These are phyloP conservation scores for Odocoileus virginianus DNA, from an alignment of 2,113 vertebrate genomes.

Conservation along the genomic window DNA sequence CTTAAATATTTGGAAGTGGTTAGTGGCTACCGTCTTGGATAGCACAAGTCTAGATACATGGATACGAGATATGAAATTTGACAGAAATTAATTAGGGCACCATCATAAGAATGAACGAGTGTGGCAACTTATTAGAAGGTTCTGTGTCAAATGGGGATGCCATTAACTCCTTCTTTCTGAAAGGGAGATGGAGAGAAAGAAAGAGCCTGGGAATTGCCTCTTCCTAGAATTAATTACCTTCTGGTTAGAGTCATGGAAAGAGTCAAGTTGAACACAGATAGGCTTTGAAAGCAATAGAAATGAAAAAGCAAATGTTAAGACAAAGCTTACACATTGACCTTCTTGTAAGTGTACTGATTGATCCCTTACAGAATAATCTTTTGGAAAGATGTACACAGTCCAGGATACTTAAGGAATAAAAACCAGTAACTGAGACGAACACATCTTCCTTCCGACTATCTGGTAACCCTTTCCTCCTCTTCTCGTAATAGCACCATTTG, in stretches of 20 bases:
- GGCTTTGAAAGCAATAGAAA: slow-evolving; percentile 14
- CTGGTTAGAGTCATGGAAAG: background rate
- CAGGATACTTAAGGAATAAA: background rate
- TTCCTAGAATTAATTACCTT: background rate
- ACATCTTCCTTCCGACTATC: background rate
- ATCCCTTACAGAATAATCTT: background rate
- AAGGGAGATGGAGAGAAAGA: background rate
- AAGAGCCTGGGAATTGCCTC: background rate
- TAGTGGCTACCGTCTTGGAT: background rate
- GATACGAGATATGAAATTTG: background rate
- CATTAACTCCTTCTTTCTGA: background rate
- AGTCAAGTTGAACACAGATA: background rate
- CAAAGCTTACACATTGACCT: background rate
- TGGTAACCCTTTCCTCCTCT: background rate
- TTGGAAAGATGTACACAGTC: background rate
- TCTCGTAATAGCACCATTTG: background rate
- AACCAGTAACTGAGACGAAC: background rate
- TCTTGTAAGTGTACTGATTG: background rate
- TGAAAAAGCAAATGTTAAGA: background rate
- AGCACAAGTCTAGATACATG: background rate
- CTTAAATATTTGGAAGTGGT: background rate
- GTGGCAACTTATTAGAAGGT: background rate
- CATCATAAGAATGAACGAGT: background rate
- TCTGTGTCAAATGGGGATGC: background rate
- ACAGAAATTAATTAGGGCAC: slow-evolving; percentile 10